phyloP scores from a whole-genome alignment of 2,797 vertebrate genomes.

The Pagetopsis macropterus region DNA sequence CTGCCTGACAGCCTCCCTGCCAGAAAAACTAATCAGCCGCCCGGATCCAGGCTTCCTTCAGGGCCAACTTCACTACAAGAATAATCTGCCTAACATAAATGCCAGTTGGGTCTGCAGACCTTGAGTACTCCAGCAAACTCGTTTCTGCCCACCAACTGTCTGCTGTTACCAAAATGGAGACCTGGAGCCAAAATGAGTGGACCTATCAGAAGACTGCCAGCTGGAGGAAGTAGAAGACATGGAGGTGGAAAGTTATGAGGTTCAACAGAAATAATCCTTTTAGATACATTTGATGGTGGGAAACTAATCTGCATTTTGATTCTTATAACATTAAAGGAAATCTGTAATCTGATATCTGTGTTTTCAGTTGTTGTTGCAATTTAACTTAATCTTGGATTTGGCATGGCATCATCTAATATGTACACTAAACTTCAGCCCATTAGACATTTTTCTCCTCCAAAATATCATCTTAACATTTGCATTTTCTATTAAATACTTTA shows the following conservation, averaged over 20 bases:
- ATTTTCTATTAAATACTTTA: background rate
- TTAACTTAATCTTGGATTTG: slow-evolving; percentile 3
- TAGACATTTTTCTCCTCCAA: background rate
- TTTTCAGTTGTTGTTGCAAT: slow-evolving; percentile 4
- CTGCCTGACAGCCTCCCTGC: slow-evolving; percentile 37
- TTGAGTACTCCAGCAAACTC: slow-evolving; percentile 26
- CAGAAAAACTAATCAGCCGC: slow-evolving; percentile 51
- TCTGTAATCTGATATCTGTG: background rate
- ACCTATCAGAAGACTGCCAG: slow-evolving; percentile 42
- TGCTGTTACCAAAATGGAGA: slow-evolving; percentile 37
- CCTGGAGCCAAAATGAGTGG: slow-evolving; percentile 51
- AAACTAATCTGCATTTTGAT: slow-evolving; percentile 20
- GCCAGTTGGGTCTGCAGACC: slow-evolving; percentile 46
- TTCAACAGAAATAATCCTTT: slow-evolving; percentile 29
- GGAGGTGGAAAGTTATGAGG: slow-evolving; percentile 23
- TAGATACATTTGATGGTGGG: slow-evolving; percentile 7
- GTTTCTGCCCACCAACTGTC: slow-evolving; percentile 47
- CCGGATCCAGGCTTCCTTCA: slow-evolving; percentile 37
- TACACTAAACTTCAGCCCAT: background rate
- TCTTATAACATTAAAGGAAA: background rate
- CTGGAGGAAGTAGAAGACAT: slow-evolving; percentile 43
- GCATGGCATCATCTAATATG: slow-evolving; percentile 4
- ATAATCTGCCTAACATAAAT: slow-evolving; percentile 29
- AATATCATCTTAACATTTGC: background rate
- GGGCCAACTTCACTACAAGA: slow-evolving; percentile 46